Evolutionary conservation across 2,888 invertebrate species (phyloP).

Genomic region (Drosophila kanekoi): DNA sequence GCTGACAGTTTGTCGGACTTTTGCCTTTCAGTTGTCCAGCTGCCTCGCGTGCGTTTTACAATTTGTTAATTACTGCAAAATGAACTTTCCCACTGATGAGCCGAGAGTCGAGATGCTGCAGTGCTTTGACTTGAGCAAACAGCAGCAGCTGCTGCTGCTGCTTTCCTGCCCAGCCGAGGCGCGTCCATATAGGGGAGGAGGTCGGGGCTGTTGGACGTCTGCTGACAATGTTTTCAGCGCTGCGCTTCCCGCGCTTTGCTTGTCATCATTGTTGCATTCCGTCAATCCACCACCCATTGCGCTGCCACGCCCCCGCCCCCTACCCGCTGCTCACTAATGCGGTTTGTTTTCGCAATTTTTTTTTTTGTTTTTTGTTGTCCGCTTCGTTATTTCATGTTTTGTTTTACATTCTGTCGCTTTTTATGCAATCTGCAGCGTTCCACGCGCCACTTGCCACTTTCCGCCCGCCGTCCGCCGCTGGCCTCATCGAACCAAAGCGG

Average conservation of each 20-base stretch:
- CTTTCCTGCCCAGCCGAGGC: slow-evolving; percentile 60
- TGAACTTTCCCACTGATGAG: slow-evolving; percentile 65
- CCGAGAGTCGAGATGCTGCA: slow-evolving; percentile 13
- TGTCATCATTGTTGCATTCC: slow-evolving; percentile 70
- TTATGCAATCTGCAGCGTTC: slow-evolving; percentile 55
- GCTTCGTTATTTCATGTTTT: slow-evolving; percentile 73
- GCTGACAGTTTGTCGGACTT: slow-evolving; percentile 53
- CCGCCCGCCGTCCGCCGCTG: slow-evolving; percentile 1
- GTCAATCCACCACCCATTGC: slow-evolving; percentile 17
- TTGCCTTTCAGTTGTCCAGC: slow-evolving; percentile 29
- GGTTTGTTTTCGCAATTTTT: slow-evolving; percentile 72
- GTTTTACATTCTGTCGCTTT: slow-evolving; percentile 60
- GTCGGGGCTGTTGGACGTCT: slow-evolving; percentile 1
- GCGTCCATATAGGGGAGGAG: slow-evolving; percentile 5
- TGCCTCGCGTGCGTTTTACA: slow-evolving; percentile 56
- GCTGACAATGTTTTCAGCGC: slow-evolving; percentile 67
- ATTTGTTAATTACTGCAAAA: slow-evolving; percentile 78
- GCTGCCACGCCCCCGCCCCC: slow-evolving; percentile 1
- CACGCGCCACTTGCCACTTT: slow-evolving; percentile 17
- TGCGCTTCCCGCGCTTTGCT: slow-evolving; percentile 53
- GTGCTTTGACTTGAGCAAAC: slow-evolving; percentile 55
- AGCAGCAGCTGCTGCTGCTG: slow-evolving; percentile 60
- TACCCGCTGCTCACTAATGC: slow-evolving; percentile 62
- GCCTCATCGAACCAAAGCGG: slow-evolving; percentile 20
- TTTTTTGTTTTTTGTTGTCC: slow-evolving; percentile 47